phyloP scores from a whole-genome alignment of 1,140 invertebrate genomes.

The Calliopsis andreniformis region DNA sequence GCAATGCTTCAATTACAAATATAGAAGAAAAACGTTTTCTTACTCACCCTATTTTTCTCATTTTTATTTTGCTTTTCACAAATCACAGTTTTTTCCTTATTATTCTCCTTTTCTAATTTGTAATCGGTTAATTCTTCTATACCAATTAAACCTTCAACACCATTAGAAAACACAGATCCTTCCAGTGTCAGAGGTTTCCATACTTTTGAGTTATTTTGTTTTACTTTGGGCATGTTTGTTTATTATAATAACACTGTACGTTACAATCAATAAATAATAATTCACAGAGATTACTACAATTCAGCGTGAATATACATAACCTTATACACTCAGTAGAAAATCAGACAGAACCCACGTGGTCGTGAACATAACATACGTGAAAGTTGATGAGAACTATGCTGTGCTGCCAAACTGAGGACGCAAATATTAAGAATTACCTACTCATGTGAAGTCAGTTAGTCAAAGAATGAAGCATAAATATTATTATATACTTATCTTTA shows the following conservation, averaged over 20 bases:
- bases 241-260: not conserved
- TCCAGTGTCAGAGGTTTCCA: conserved; percentile 84
- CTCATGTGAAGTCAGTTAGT: no score
- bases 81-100: conserved; percentile 69
- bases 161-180: conserved; percentile 77
- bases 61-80: conserved; percentile 32
- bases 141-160: conserved; percentile 83
- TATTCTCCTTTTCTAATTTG: conserved; percentile 76
- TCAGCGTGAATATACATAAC: not conserved
- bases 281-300: not conserved
- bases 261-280: not conserved
- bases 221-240: conserved; percentile 51
- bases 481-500: not conserved
- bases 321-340: not conserved
- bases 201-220: not conserved
- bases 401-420: no score
- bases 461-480: no score
- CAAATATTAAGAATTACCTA: no score
- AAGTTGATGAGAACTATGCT: no score
- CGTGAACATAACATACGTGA: no score
- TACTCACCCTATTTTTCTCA: conserved; percentile 29
- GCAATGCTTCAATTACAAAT: not conserved
- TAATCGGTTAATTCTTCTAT: conserved; percentile 85
- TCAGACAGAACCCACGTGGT: not conserved
- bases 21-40: not conserved